Base-by-base conservation (phyloP, 2,888 invertebrate species). In the Temnothorax ravouxi region DNA sequence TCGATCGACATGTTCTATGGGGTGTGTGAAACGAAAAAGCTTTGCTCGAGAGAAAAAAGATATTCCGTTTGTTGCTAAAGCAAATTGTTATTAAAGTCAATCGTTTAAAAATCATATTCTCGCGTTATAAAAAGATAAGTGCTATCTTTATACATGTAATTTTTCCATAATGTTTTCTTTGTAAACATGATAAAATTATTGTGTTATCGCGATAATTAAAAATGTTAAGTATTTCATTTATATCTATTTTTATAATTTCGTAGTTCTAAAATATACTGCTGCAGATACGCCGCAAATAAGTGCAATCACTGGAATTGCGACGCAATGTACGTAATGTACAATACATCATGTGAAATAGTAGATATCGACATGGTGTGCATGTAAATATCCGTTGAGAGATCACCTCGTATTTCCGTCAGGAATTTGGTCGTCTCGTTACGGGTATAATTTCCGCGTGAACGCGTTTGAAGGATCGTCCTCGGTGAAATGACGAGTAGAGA, bases 1-100 rank as follows among this genome's bases (percentile, higher is more conserved):
- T 62, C 87, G 85, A 88, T 86, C 88, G 84, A 86, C 72, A 25
- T 82, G 62, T 69, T 71, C n/a, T 47, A 59, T 11, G 38, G 8
- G 13, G 18, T 25, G 21, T n/a, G 21, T 38, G 8, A 50, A 64
- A 62, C 0, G 34, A 79, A 5, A 59, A 47, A 25, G 4, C 5
- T 69, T 52, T 8, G 6, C 9, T 56, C 21, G 2, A 59, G 4
- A 29, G 44, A 29, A 41, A 29, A 66, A 29, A 11, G 13, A 69
- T 41, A 44, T 79, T 9, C 3, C 15, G n/a, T 21, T 44, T 75
- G n/a, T 47, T 18, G 18, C 13, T 18, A 13, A 52, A 41, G 38
- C 18, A 76, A 66, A 47, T 0, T 52, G 3, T 34, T 21, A 50
- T 61, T 18, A 1, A 47, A 74, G 15, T 1, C 4, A 47, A n/a